These are phyloP conservation scores for Mus minutoides DNA, from an alignment of 2,797 vertebrate genomes.

Conservation along the genomic window DNA sequence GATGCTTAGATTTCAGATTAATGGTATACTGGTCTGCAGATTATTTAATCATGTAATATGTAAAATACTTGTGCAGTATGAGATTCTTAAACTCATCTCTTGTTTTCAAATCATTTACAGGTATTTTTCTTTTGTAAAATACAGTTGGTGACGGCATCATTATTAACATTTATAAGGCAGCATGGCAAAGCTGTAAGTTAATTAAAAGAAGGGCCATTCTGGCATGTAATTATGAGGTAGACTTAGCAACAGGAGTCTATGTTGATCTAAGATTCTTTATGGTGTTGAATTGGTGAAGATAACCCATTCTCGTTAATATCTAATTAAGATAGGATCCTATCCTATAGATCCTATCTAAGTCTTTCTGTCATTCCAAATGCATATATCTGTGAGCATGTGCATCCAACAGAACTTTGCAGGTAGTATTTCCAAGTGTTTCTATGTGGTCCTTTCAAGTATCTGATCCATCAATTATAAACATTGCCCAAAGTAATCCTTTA, in stretches of 20 bases:
- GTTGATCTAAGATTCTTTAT: conserved; percentile 5
- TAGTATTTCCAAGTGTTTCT: conserved; percentile 13
- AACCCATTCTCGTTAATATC: neutral
- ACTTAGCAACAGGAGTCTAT: neutral
- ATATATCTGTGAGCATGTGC: neutral
- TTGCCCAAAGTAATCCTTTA: conserved; percentile 10
- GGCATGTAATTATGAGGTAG: conserved; percentile 16
- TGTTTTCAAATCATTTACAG: conserved; percentile 28
- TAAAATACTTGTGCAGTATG: conserved; percentile 32
- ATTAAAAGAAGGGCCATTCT: neutral
- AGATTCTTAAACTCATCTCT: neutral
- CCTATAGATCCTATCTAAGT: neutral
- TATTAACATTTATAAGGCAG: neutral
- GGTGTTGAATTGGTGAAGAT: neutral
- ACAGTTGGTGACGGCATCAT: neutral
- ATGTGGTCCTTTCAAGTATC: conserved; percentile 43
- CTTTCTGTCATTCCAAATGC: conserved; percentile 9
- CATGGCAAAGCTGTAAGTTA: neutral
- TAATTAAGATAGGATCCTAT: too few relatives aligned
- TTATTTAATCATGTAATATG: conserved; percentile 41
- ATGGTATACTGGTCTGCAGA: neutral
- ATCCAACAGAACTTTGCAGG: conserved; percentile 34
- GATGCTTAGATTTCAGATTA: conserved; percentile 42
- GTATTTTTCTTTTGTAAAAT: conserved; percentile 30
- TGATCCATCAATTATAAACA: conserved; percentile 14